These are phyloP conservation scores for Falcaria lacertinaria DNA, from an alignment of 2,888 invertebrate species.

Conservation along the genomic window DNA sequence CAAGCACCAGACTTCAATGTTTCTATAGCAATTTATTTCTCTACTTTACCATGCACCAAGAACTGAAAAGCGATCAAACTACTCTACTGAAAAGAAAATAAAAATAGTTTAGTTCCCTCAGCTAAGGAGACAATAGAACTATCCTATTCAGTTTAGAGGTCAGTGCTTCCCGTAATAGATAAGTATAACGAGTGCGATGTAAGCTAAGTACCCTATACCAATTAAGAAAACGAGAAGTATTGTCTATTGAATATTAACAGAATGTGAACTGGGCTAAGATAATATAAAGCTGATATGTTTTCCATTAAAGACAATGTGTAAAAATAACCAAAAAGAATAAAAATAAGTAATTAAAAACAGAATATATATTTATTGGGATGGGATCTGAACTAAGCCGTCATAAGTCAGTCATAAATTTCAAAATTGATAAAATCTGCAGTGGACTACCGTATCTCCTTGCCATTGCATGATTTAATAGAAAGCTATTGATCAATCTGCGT, in stretches of 20 bases:
- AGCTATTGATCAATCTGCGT: background rate
- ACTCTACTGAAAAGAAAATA: conserved; percentile 8
- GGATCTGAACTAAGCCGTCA: no score
- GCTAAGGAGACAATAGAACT: conserved; percentile 8
- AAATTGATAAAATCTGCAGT: background rate
- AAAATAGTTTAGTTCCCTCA: background rate
- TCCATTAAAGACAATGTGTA: background rate
- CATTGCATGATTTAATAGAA: background rate
- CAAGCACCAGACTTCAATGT: conserved; percentile 24
- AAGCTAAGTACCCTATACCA: conserved; percentile 43
- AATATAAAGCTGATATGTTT: background rate
- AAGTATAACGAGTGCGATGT: conserved; percentile 38
- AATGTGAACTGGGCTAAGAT: conserved; percentile 17
- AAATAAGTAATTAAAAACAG: background rate
- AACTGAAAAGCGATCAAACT: conserved; percentile 27
- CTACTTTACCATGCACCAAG: conserved; percentile 46
- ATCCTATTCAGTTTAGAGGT: conserved; percentile 13
- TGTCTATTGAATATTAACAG: conserved; percentile 23
- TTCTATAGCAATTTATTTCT: conserved; percentile 14
- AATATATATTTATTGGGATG: conserved; percentile 2
- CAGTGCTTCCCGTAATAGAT: conserved; percentile 21
- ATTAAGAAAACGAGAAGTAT: conserved; percentile 18
- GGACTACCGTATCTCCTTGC: background rate
- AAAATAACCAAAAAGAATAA: background rate
- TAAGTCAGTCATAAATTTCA: background rate